Base-by-base conservation (phyloP, 2,888 invertebrate genomes). In the Lutraria lutraria region DNA sequence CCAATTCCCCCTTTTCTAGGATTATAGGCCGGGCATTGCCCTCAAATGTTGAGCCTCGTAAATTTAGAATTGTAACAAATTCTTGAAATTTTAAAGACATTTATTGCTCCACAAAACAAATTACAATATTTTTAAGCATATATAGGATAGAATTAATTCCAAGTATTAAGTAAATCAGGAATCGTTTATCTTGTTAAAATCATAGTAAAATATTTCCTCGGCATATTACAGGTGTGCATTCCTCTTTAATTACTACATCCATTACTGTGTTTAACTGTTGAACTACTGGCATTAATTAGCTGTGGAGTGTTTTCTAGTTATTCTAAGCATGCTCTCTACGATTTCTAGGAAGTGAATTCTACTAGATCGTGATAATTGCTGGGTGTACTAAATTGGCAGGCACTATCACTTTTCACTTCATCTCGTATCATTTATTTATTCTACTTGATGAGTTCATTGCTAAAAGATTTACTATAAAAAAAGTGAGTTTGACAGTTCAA, bases 351-450 rank as follows among this genome's bases (percentile, higher is more conserved):
- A 68, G 25, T 68, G 63, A 68, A 68, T 25, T 68, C 25, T n/a
- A n/a, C n/a, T 12, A 12, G 12, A 25, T n/a, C 25, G 25, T 4
- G 63, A 68, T 76, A 76, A 76, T 76, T 34, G 31, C 56, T 3
- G 2, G 56, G 56, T 56, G 12, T n/a, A 76, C 16, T 16, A 0
- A 31, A 34, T 76, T 76, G 76, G 76, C 76, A 76, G 16, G 34
- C 34, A 76, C 76, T 76, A 76, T 76, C 76, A 6, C 25, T 16
- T 31, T 31, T 1, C 16, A 31, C 83, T 52, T 72, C n/a, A 29
- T 34, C 83, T 83, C 63, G 43, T 83, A 83, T 83, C 83, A 52
- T 83, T 83, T 83, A 83, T 83, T 83, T 83, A 83, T 83, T 83
- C 72, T 68, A 16, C 68, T 34, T 52, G 83, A 43, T 52, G n/a